Evolutionary conservation across 2,888 invertebrate species (phyloP).

Genomic region (Caenorhabditis sulstoni): DNA sequence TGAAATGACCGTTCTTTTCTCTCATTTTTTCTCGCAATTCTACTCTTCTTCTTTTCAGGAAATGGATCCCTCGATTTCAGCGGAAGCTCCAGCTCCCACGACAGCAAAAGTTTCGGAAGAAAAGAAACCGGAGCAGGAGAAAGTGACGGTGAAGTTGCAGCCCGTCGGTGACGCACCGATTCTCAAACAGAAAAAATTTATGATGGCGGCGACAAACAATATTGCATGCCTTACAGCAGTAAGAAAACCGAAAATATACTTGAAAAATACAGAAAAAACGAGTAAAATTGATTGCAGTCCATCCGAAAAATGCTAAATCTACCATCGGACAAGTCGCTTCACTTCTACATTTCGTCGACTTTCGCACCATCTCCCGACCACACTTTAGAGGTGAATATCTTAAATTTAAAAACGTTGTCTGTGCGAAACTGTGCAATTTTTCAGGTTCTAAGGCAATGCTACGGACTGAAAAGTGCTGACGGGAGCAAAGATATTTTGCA

Average conservation of each 20-base stretch:
- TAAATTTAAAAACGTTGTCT: too few relatives aligned
- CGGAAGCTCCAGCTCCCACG: conserved; percentile 1
- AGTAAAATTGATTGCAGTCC: conserved; percentile 39
- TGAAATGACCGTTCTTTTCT: too few relatives aligned
- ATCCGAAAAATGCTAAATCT: conserved; percentile 57
- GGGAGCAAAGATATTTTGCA: conserved; percentile 57
- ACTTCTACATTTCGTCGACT: conserved; percentile 63
- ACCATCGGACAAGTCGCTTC: conserved; percentile 47
- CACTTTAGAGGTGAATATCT: conserved; percentile 57
- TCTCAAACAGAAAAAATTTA: conserved; percentile 63
- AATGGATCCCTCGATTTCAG: conserved; percentile 22
- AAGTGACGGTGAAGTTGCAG: conserved; percentile 63
- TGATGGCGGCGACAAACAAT: conserved; percentile 30
- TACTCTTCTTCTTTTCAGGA: conserved; percentile 7
- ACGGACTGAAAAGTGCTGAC: conserved; percentile 42
- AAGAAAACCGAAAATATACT: neutral
- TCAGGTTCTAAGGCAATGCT: conserved; percentile 51
- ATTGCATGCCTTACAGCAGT: conserved; percentile 59
- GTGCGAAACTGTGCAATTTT: too few relatives aligned
- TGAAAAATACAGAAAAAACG: neutral
- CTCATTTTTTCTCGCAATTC: conserved; percentile 11
- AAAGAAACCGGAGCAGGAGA: conserved; percentile 37
- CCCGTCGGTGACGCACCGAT: conserved; percentile 70
- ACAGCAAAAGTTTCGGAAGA: neutral
- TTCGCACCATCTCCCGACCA: conserved; percentile 72